These are phyloP conservation scores for Vesta saturnalis DNA, from an alignment of 2,888 invertebrate species.

Conservation along the genomic window DNA sequence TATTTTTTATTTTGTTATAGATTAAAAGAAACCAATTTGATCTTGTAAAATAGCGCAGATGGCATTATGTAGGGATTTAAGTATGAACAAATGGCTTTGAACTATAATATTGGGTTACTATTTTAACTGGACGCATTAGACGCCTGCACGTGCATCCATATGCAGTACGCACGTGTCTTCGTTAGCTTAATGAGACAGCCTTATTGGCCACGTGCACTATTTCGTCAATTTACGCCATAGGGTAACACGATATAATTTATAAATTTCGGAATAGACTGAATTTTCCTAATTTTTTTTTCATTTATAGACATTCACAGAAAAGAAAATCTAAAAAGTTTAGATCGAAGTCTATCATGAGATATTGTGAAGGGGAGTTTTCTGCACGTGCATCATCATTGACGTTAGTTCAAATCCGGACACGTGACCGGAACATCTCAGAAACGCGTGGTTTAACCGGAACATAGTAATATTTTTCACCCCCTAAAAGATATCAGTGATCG, in stretches of 20 bases:
- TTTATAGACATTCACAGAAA: too few relatives aligned
- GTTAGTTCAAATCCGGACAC: conserved; percentile 55
- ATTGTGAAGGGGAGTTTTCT: conserved; percentile 31
- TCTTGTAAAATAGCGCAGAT: conserved; percentile 27
- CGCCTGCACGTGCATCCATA: conserved; percentile 48
- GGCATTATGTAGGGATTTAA: conserved; percentile 29
- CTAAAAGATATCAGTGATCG: conserved; percentile 28
- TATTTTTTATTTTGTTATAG: background rate
- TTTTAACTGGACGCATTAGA: conserved; percentile 49
- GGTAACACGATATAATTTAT: conserved; percentile 16
- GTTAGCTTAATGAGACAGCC: conserved; percentile 54
- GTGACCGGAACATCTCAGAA: conserved; percentile 59
- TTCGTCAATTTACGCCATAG: conserved; percentile 32
- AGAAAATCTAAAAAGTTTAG: too few relatives aligned
- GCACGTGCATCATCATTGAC: conserved; percentile 48
- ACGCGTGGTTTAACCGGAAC: conserved; percentile 56
- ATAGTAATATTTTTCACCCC: conserved; percentile 51
- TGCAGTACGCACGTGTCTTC: conserved; percentile 52
- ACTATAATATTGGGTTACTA: conserved; percentile 50
- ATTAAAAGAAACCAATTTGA: conserved; percentile 15
- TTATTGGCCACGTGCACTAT: conserved; percentile 50
- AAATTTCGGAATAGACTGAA: conserved; percentile 11
- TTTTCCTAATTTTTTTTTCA: background rate
- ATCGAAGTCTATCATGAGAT: background rate
- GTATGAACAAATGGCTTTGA: conserved; percentile 39